Conservation (phyloP, 2,888 invertebrate species). For the Drosophila mimica region DNA sequence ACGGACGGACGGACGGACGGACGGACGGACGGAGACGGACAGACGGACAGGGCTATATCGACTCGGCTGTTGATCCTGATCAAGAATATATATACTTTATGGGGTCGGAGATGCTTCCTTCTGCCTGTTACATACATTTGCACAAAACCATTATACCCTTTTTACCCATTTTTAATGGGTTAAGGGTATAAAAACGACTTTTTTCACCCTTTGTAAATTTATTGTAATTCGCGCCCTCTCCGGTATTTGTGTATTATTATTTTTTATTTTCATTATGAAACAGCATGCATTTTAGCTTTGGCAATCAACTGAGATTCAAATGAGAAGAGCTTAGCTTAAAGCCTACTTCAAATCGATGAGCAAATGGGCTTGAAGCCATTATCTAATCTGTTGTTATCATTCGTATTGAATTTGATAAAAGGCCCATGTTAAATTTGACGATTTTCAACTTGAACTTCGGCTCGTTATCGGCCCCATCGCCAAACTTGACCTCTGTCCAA, state of each 20-base stretch:
- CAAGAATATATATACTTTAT: too few relatives aligned
- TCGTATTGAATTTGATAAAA: constrained; percentile 30
- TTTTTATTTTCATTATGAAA: constrained; percentile 68
- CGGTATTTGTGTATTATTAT: constrained; percentile 74
- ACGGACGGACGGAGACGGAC: too few relatives aligned
- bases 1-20: too few relatives aligned
- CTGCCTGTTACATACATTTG: too few relatives aligned
- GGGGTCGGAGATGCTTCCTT: too few relatives aligned
- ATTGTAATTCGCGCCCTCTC: constrained; percentile 76
- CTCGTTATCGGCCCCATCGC: constrained; percentile 51
- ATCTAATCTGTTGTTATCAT: constrained; percentile 35
- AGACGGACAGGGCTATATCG: too few relatives aligned
- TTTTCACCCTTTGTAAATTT: constrained; percentile 53
- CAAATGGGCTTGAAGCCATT: constrained; percentile 38
- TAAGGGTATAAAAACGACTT: too few relatives aligned
- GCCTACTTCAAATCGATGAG: constrained; percentile 35
- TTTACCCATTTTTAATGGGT: too few relatives aligned
- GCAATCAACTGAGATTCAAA: constrained; percentile 49
- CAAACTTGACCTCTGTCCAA: constrained; percentile 67
- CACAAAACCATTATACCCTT: too few relatives aligned
- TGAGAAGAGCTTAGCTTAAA: constrained; percentile 45
- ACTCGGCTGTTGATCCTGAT: too few relatives aligned
- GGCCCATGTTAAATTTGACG: constrained; percentile 41
- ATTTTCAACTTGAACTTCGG: constrained; percentile 61
- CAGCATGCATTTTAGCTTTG: constrained; percentile 48